Evolutionary conservation across 2,797 vertebrate species (phyloP), one percentile per base, ranked within the genome.

Genomic region (Platalea minor): DNA sequence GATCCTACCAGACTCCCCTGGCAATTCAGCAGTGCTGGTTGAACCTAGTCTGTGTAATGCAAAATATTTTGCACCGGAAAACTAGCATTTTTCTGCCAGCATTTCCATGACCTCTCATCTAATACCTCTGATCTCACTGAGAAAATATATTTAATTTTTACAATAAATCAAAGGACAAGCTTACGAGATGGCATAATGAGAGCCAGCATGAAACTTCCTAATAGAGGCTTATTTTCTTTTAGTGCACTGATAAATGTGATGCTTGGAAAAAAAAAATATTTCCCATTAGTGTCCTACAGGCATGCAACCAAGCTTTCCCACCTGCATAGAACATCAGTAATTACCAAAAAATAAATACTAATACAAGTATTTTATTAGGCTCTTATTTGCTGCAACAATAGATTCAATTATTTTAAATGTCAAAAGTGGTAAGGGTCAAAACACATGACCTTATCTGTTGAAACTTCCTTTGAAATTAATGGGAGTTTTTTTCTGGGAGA

Each of bases 131-230:
- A 91, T 94, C 54, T 93, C 59, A 69, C 48, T 89, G 73, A 81
- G 53, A 93, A 86, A 89, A 95, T 78, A 68, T 65, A 73, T 96
- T 94, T 96, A 94, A 85, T 94, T 93, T 95, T 92, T 83, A 45
- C 82, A 93, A 70, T 88, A 91, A 95, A 93, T 96, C 84, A 93
- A 77, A 94, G 69, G 69, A 88, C 68, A 93, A 83, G 68, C 64
- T 54, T 88, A 64, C 77, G 87, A 85, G 79, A 69, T 90, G 73
- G 86, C 83, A 93, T 96, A 96, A 96, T 90, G 92, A 97, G 85
- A 96, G 64, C 75, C 95, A 95, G 90, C 93, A 45, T 93, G 88
- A 93, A 89, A 70, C 77, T 95, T 94, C n/a, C 7, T 95, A 93
- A 78, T 85, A 70, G 53, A 72, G 56, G 39, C 41, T 95, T 92